A percentile compares a stretch with the other conserved stretches of the same genome.
Conservation (phyloP, 2,888 invertebrate genomes). For the Junonia oenone region DNA sequence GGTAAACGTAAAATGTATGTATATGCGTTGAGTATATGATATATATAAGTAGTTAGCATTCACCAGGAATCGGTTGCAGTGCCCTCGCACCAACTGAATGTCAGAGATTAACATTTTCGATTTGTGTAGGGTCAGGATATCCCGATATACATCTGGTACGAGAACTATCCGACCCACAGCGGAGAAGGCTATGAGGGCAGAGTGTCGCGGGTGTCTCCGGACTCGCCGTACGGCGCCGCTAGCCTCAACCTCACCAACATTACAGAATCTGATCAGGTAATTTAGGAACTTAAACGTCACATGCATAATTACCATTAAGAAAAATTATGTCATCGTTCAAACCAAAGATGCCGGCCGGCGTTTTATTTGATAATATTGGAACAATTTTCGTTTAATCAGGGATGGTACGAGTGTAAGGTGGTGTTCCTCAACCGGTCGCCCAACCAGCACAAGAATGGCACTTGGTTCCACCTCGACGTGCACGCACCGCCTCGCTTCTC, state of each 20-base stretch:
- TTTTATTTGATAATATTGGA: neutral
- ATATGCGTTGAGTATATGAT: conserved; percentile 4
- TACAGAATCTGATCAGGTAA: conserved; percentile 89
- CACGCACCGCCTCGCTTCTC: conserved; percentile 97
- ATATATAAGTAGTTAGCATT: conserved; percentile 28
- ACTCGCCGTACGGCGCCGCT: conserved; percentile 93
- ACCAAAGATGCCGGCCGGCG: neutral
- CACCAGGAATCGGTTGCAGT: conserved; percentile 21
- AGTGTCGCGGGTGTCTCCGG: conserved; percentile 92
- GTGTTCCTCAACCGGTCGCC: conserved; percentile 97
- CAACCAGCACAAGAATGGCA: conserved; percentile 95
- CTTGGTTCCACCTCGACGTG: conserved; percentile 98
- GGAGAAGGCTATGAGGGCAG: conserved; percentile 96
- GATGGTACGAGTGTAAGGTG: conserved; percentile 98
- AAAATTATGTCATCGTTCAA: neutral
- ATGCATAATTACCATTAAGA: neutral
- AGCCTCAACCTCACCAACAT: conserved; percentile 97
- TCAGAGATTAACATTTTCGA: conserved; percentile 36
- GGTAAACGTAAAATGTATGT: conserved; percentile 13
- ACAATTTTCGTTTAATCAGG: conserved; percentile 53
- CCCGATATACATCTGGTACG: conserved; percentile 99
- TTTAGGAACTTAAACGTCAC: neutral
- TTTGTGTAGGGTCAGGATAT: conserved; percentile 92
- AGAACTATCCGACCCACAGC: conserved; percentile 97
- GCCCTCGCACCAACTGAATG: conserved; percentile 39